Evolutionary conservation across 2,888 invertebrate species (phyloP), one percentile per base, ranked within the genome.

Genomic region (Achlya flavicornis): DNA sequence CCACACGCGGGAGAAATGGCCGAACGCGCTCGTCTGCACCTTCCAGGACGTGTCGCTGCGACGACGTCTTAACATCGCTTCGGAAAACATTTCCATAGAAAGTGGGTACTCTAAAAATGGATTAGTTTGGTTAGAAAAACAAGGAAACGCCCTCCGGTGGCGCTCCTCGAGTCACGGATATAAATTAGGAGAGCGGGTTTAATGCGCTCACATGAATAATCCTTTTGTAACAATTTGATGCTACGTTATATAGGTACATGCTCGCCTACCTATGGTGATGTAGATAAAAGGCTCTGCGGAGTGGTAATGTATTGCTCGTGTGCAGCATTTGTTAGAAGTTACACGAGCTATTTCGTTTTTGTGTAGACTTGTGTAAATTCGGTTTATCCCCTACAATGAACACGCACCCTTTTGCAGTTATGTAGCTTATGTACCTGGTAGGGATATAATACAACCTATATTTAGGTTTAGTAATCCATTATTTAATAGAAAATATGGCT

Each of bases 171-270:
- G 75, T 68, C 77, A 74, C 68, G 77, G 78, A 77, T 82, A 84
- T 84, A 85, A 84, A 86, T 85, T 85, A 85, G 77, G 72, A 74
- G 77, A 82, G 75, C 74, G 79, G 73, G 72, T 78, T 79, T 81
- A 83, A 85, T 80, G 81, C 78, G 73, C 84, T 84, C 82, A 85
- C 76, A 75, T 78, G 79, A 81, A 83, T 87, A 84, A 85, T 84
- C 85, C 83, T 80, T 84, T 81, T 79, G 83, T 84, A 80, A 85
- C 79, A 82, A 82, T 81, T 84, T 81, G 81, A 81, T 78, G 70
- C 69, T 71, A 68, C 66, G 66, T 66, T 53, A 70, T 66, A 65
- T 70, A 69, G 41, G 38, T 38, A 38, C 7, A 7, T 65, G 60
- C 66, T 63, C 72, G 71, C 66, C 72, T 76, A 64, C 66, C 63